Conservation (phyloP, 2,888 invertebrate genomes). For the Tipula lateralis region DNA sequence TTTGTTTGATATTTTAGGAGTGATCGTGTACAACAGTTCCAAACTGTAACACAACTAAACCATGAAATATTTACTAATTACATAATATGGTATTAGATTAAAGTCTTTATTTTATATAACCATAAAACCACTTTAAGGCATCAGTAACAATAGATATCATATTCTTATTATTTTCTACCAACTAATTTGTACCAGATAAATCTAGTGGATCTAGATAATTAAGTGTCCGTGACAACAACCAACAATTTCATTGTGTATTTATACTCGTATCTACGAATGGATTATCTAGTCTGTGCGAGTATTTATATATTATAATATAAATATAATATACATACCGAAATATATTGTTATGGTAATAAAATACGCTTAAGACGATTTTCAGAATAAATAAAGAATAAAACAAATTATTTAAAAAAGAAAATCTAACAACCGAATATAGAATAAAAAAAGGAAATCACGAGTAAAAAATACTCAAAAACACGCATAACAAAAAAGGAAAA, state of each 20-base stretch:
- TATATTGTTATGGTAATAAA: background rate
- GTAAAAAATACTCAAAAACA: background rate
- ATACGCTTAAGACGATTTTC: background rate
- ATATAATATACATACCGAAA: background rate
- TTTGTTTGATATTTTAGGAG: too few relatives aligned
- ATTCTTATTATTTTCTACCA: too few relatives aligned
- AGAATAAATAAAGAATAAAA: background rate
- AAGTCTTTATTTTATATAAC: too few relatives aligned
- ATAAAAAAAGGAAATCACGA: background rate
- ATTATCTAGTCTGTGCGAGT: background rate
- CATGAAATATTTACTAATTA: too few relatives aligned
- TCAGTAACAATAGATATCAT: too few relatives aligned
- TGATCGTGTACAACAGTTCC: too few relatives aligned
- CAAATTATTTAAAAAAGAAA: background rate
- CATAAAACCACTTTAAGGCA: too few relatives aligned
- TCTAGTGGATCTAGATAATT: background rate
- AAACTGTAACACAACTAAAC: too few relatives aligned
- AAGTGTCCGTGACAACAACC: background rate
- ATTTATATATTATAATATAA: too few relatives aligned
- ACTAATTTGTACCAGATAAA: background rate
- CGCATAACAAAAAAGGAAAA: background rate
- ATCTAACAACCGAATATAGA: background rate
- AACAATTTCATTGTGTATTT: background rate
- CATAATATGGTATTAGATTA: too few relatives aligned
- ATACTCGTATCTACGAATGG: background rate